phyloP scores from a whole-genome alignment of 2,797 vertebrate species.

The Luscinia megarhynchos region DNA sequence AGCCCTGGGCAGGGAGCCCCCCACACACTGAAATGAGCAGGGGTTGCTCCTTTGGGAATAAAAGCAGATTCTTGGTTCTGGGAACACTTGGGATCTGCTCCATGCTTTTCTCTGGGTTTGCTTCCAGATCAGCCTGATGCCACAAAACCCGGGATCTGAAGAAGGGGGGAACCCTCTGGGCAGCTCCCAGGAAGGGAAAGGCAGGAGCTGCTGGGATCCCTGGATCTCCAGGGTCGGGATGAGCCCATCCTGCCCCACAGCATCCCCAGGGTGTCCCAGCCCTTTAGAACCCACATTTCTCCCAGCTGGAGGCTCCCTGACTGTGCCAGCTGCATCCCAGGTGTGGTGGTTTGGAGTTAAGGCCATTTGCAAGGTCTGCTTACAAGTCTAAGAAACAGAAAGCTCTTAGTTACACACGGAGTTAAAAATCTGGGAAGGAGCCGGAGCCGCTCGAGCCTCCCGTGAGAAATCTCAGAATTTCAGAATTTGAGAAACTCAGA shows the following conservation, averaged over 20 bases:
- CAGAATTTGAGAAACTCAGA: background rate
- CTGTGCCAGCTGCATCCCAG: slow-evolving; percentile 29
- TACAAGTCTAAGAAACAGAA: slow-evolving; percentile 53
- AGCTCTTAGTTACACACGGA: slow-evolving; percentile 51
- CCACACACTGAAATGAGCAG: background rate
- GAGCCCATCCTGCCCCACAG: accelerated
- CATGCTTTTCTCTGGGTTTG: accelerated
- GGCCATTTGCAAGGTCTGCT: slow-evolving; percentile 70
- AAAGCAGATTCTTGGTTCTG: background rate
- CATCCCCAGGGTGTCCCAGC: background rate
- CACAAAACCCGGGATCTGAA: background rate
- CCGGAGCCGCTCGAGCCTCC: background rate
- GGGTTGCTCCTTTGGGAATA: accelerated
- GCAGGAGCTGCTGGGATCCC: background rate
- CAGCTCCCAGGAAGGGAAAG: background rate
- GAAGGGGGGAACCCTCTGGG: background rate
- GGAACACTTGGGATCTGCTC: accelerated
- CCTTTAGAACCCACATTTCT: background rate
- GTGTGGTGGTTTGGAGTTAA: slow-evolving; percentile 58
- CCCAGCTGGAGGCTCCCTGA: background rate
- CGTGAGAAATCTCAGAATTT: background rate
- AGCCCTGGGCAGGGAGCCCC: accelerated
- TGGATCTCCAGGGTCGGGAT: background rate
- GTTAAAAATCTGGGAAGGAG: background rate
- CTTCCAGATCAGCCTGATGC: background rate